A percentile compares a stretch with the other conserved stretches of the same genome.
phyloP scores from a whole-genome alignment of 2,113 vertebrate genomes.

The Poicephalus meyeri region DNA sequence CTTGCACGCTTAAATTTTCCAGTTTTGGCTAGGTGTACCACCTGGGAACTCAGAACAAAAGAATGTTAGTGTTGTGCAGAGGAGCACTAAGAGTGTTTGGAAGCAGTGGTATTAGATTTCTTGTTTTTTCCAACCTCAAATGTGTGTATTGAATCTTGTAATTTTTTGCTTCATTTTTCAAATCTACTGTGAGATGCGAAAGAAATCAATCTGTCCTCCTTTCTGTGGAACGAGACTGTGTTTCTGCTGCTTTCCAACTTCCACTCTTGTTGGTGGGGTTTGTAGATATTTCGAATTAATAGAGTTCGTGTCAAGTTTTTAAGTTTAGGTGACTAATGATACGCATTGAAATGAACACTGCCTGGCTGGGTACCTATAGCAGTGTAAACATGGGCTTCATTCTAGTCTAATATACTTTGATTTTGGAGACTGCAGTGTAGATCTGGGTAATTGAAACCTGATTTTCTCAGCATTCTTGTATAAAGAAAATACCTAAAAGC shows the following conservation, averaged over 20 bases:
- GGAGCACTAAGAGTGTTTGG: neutral
- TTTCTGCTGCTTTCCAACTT: neutral
- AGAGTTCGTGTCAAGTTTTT: neutral
- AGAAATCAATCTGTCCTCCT: neutral
- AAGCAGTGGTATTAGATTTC: neutral
- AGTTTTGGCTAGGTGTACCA: neutral
- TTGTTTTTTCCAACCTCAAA: neutral
- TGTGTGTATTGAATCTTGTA: neutral
- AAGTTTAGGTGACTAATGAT: neutral
- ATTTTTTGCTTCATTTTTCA: neutral
- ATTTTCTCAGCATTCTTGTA: neutral
- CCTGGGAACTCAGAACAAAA: neutral
- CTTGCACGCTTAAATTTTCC: neutral
- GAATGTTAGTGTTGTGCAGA: neutral
- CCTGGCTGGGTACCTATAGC: neutral
- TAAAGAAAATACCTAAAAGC: slow-evolving; percentile 1
- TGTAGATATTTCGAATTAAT: neutral
- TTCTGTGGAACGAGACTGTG: neutral
- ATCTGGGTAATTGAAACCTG: neutral
- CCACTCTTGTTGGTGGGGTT: neutral
- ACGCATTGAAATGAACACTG: neutral
- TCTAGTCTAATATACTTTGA: neutral
- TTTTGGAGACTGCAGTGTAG: neutral
- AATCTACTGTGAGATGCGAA: neutral
- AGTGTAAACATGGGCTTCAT: neutral